Evolutionary conservation across 2,888 invertebrate genomes (phyloP).

Genomic region (Drosophila vallismaia): DNA sequence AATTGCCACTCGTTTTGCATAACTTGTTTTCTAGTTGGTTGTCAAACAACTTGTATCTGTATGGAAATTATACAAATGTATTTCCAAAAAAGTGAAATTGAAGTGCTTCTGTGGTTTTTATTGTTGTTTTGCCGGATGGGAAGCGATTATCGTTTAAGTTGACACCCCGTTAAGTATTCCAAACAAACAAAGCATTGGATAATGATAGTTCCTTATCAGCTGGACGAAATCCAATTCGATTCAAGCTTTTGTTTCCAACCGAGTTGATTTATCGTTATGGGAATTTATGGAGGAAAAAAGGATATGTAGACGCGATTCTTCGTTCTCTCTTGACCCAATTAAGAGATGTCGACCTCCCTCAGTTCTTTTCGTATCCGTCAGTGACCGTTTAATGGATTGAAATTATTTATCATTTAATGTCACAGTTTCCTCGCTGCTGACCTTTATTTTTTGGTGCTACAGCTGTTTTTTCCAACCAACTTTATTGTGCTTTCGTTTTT

Average conservation of each 20-base stretch:
- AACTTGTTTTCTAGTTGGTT: slow-evolving; percentile 30
- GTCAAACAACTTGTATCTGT: slow-evolving; percentile 17
- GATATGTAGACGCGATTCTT: slow-evolving; percentile 17
- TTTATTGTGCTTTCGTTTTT: slow-evolving; percentile 14
- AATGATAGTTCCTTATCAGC: slow-evolving; percentile 14
- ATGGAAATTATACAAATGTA: slow-evolving; percentile 31
- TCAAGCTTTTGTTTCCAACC: not conserved
- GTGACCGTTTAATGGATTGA: slow-evolving; percentile 27
- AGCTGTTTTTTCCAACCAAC: slow-evolving; percentile 6
- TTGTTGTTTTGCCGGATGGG: not conserved
- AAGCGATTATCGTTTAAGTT: slow-evolving; percentile 16
- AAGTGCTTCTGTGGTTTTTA: not conserved
- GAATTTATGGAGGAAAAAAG: slow-evolving; percentile 12
- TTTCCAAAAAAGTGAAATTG: slow-evolving; percentile 35
- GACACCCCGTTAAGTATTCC: slow-evolving; percentile 23
- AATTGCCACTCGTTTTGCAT: slow-evolving; percentile 33
- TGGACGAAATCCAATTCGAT: not conserved
- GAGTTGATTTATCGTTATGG: not conserved
- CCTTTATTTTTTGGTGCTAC: slow-evolving; percentile 9
- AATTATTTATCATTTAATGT: slow-evolving; percentile 21
- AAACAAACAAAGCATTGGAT: slow-evolving; percentile 13
- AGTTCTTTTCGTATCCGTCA: slow-evolving; percentile 32
- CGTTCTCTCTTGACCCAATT: slow-evolving; percentile 32
- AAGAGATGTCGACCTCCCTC: slow-evolving; percentile 10
- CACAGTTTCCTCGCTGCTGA: slow-evolving; percentile 23